Base-by-base conservation (phyloP, 1,140 invertebrate species). In the Coptotermes formosanus region DNA sequence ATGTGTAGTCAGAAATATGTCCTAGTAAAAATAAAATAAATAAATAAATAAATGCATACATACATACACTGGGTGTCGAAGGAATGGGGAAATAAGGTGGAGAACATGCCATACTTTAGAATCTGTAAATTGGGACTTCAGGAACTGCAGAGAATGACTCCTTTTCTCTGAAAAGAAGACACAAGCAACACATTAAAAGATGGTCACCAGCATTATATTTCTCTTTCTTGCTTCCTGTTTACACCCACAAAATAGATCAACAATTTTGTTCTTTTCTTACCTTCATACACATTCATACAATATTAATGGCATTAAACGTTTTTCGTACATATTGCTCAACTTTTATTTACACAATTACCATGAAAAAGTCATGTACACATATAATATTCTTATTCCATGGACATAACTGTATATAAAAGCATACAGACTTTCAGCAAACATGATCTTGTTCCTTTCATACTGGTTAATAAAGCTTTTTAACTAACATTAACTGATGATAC, bases 391-490 rank as follows among this genome's bases (percentile, higher is more conserved):
- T 64, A 64, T 64, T 23, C 25, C 19, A 19, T 64, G n/a, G 7
- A 30, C 64, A 30, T 30, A 75, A 75, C 64, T 75, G 64, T 75
- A 75, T 75, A 75, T 75, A 30, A 75, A 64, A 75, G 30, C 25
- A 30, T 75, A 75, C n/a, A n/a, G 64, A 75, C 64, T 75, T 75
- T 25, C 11, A 75, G 8, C 19, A 6, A 75, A 75, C 25, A 75
- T n/a, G 0, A 8, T 75, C 19, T 59, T n/a, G 59, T 64, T 64
- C n/a, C 64, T 30, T 75, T 30, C 16, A 9, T 75, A 75, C 16
- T 75, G 64, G 64, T 75, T 75, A 75, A 75, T 75, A 75, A 30
- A 75, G 64, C 64, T 30, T 75, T 75, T 75, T 30, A 75, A 75
- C 64, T 75, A 75, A 75, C 64, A 75, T 75, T 30, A 75, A 75